These are phyloP conservation scores for Thyatira batis DNA, from an alignment of 2,888 invertebrate species.

Conservation along the genomic window DNA sequence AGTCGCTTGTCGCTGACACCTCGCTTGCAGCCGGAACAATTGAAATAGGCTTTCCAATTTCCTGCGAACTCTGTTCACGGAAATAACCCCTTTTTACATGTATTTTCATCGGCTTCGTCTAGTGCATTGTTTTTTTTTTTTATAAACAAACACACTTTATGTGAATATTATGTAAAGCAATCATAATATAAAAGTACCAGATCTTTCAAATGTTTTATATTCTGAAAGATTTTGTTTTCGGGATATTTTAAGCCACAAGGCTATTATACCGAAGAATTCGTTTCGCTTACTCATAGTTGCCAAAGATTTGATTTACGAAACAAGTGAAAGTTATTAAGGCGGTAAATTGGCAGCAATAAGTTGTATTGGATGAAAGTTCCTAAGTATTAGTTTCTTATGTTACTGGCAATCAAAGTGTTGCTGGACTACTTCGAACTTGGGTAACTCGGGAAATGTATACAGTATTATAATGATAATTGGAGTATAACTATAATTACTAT, in stretches of 20 bases:
- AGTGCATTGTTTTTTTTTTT: not conserved
- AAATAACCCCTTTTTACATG: slow-evolving; percentile 47
- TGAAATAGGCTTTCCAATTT: slow-evolving; percentile 63
- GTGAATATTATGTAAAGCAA: not conserved
- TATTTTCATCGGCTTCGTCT: slow-evolving; percentile 27
- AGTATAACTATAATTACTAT: too few species aligned
- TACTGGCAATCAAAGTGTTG: not conserved
- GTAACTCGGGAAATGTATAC: too few species aligned
- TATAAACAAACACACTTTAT: too few species aligned
- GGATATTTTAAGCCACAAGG: too few species aligned
- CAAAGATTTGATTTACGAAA: slow-evolving; percentile 1
- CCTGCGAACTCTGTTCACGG: slow-evolving; percentile 43
- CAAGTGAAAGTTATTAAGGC: not conserved
- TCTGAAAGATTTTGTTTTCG: too few species aligned
- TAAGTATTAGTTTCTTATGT: not conserved
- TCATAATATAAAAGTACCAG: not conserved
- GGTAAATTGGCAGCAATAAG: slow-evolving; percentile 2
- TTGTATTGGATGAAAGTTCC: slow-evolving; percentile 3
- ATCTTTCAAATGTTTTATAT: too few species aligned
- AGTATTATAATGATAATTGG: too few species aligned
- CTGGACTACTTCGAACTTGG: not conserved
- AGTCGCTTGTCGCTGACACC: slow-evolving; percentile 17
- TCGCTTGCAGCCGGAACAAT: slow-evolving; percentile 44
- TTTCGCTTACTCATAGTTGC: not conserved
- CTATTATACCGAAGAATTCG: not conserved